Conservation (phyloP, 2,113 vertebrate genomes). For the Onychostoma macrolepis region DNA sequence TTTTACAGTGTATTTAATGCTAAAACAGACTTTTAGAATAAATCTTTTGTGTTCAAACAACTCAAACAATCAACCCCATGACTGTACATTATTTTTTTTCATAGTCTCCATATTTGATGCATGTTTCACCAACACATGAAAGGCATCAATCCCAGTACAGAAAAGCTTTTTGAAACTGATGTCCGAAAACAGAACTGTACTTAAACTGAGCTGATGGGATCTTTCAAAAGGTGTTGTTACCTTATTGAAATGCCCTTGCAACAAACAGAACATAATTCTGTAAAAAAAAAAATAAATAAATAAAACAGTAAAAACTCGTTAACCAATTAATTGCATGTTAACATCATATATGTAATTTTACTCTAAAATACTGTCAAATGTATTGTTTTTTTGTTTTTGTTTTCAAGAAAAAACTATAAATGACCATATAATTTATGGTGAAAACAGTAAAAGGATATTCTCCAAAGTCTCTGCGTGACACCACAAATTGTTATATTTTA, state of each 20-base stretch:
- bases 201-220: not conserved
- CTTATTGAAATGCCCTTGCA: not conserved
- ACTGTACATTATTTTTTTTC: not conserved
- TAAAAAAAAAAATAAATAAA: no score
- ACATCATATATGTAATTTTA: not conserved
- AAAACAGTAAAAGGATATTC: no score
- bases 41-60: not conserved
- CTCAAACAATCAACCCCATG: no score
- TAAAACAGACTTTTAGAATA: not conserved
- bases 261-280: not conserved
- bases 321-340: not conserved
- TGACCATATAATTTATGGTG: no score
- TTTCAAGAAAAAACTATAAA: no score
- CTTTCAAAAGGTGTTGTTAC: not conserved
- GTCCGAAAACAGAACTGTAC: not conserved
- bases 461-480: no score
- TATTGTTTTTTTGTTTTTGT: no score
- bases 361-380: no score
- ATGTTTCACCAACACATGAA: not conserved
- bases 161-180: not conserved
- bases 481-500: no score
- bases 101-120: not conserved
- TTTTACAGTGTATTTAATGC: not conserved
- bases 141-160: not conserved
- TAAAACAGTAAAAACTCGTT: no score